Base-by-base conservation (phyloP, 2,888 invertebrate genomes). In the Erebia epiphron region DNA sequence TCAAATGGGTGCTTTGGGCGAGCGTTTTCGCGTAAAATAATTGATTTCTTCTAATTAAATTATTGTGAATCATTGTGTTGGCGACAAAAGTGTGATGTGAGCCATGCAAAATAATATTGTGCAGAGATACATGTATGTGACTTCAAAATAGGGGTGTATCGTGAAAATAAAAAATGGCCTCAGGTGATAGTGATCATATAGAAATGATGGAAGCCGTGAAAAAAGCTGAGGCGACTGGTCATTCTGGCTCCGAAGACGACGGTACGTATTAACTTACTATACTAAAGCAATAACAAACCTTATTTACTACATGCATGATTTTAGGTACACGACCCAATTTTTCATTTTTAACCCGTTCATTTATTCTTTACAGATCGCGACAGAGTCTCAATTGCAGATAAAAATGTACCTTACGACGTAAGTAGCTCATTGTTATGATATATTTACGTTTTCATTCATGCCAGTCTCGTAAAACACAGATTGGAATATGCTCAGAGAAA, bases 151-250 rank as follows among this genome's bases (percentile, higher is more conserved):
- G 88, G 90, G 91, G 89, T 91, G 91, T 90, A 88, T 85, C 82
- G 85, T 79, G 83, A 83, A 87, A 90, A 86, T 84, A 88, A 93
- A 35, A 93, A 90, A 97, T 97, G 97, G 97, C 97, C 95, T 96
- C 97, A 91, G 96, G 96, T 87, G 97, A 97, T 93, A 95, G 95
- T 87, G 96, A 97, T 94, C 95, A 95, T 88, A 97, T 97, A 86
- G 97, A 97, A 94, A 94, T 92, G 77, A 91, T 96, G 91, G 96
- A 96, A 91, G 94, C 95, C 84, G 92, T 94, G 75, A 94, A 92
- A 88, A 95, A 95, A 83, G 94, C 95, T 82, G 94, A 94, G 83
- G 94, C 94, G 86, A 90, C 94, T 77, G 94, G 92, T 79, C 94
- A 95, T 78, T 94, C 95, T 75, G 94, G 94, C 78, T 93, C 95